Evolutionary conservation across 2,113 vertebrate genomes (phyloP).

Genomic region (Bufo gargarizans): DNA sequence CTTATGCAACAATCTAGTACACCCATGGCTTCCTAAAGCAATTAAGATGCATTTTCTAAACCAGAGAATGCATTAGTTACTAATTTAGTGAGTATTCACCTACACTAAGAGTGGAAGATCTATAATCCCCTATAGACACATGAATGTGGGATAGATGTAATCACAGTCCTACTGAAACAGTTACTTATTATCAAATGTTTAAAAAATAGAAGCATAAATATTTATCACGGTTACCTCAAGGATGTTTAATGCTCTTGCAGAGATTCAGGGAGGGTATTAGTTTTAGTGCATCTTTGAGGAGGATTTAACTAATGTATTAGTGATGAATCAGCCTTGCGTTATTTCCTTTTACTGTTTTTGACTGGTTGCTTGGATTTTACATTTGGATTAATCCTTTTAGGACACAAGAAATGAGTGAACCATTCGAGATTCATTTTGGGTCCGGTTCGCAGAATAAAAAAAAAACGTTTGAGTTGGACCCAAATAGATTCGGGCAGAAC

Average conservation of each 20-base stretch:
- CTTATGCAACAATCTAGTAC: no score
- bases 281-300: not conserved
- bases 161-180: not conserved
- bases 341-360: no score
- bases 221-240: not conserved
- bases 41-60: not conserved
- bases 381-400: no score
- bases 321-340: no score
- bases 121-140: not conserved
- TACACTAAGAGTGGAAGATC: not conserved
- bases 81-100: not conserved
- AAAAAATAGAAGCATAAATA: conserved; percentile 1
- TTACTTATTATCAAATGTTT: not conserved
- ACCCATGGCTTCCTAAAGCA: no score
- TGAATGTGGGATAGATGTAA: not conserved
- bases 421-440: no score
- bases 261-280: not conserved
- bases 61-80: not conserved
- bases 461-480: no score
- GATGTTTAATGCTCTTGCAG: not conserved
- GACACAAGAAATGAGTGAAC: no score
- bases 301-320: not conserved
- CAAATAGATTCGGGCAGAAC: no score
- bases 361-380: no score
- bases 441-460: no score